Evolutionary conservation across 2,888 invertebrate genomes (phyloP), one percentile per base, ranked within the genome.

Genomic region (Drosophila paramelanica): DNA sequence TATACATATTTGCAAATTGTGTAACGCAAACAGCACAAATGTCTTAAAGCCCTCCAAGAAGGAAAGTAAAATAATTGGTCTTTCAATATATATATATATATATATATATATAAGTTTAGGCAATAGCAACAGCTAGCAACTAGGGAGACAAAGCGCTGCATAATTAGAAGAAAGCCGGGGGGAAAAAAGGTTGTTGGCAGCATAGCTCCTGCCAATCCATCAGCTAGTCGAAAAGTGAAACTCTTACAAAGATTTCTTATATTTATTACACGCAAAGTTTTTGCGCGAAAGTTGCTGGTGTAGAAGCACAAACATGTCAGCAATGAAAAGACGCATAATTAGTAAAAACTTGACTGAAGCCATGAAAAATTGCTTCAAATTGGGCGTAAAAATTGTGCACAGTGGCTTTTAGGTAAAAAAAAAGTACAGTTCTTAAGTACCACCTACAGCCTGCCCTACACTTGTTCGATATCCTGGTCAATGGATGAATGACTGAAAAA

Each of bases 351-450:
- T 75, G 78, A 69, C 68, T 73, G 62, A 70, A 72, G 71, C 68
- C 72, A 77, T 87, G 77, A 89, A 81, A 87, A 89, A 89, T 85
- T 73, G 72, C 85, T 71, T 46, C 39, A 87, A 85, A 84, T 75
- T 79, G 89, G 77, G 79, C 81, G 71, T 81, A 72, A 87, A 84
- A 89, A 76, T 73, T 51, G 56, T 55, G 66, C 8, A 31, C 27
- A 31, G 10, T 8, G 31, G 27, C 27, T 8, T 7, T 8, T 8
- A 27, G 27, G 23, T 23, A 23, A 23, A 23, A 23, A 23, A 23
- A 3, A 23, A 23, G 23, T 4, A 23, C 23, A 23, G 23, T 23
- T 23, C 23, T 23, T 23, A 23, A 23, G 23, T 23, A 4, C 23
- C 23, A 46, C 42, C 38, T 42, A 20, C 27, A 14, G 38, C 55